Percentiles rank a stretch among this genome's conserved stretches.
Evolutionary conservation across 2,113 vertebrate species (phyloP).

Genomic region (Catharus bicknelli): DNA sequence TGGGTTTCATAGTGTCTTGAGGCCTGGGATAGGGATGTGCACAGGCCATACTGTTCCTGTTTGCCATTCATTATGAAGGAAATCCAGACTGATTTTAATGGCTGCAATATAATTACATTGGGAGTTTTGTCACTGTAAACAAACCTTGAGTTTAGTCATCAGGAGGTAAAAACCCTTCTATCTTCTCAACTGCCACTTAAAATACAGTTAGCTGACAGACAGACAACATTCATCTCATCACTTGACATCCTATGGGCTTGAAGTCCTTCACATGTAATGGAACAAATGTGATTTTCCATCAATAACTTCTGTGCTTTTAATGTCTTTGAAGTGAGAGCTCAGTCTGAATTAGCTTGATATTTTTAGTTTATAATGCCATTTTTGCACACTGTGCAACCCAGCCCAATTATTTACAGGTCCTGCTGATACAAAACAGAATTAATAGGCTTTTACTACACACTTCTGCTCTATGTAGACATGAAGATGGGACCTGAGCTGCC

Average conservation of each 20-base stretch:
- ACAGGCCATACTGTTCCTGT: background rate
- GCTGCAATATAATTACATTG: background rate
- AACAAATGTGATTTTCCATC: constrained; percentile 5
- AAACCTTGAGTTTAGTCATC: background rate
- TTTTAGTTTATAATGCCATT: background rate
- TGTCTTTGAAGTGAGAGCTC: background rate
- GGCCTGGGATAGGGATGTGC: background rate
- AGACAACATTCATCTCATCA: background rate
- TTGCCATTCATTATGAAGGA: background rate
- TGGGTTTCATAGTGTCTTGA: background rate
- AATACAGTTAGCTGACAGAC: background rate
- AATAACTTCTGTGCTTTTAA: background rate
- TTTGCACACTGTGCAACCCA: background rate
- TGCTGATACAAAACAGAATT: background rate
- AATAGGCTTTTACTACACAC: background rate
- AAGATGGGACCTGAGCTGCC: background rate
- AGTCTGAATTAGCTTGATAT: background rate
- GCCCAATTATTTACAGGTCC: background rate
- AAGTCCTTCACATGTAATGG: background rate
- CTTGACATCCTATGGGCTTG: background rate
- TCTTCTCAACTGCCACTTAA: background rate
- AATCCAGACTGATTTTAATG: background rate
- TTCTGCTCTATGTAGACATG: background rate
- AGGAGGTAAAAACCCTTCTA: background rate
- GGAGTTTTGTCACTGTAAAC: background rate